These are phyloP conservation scores for Lasioglossum pauxillum DNA, from an alignment of 2,888 invertebrate genomes.

Conservation along the genomic window DNA sequence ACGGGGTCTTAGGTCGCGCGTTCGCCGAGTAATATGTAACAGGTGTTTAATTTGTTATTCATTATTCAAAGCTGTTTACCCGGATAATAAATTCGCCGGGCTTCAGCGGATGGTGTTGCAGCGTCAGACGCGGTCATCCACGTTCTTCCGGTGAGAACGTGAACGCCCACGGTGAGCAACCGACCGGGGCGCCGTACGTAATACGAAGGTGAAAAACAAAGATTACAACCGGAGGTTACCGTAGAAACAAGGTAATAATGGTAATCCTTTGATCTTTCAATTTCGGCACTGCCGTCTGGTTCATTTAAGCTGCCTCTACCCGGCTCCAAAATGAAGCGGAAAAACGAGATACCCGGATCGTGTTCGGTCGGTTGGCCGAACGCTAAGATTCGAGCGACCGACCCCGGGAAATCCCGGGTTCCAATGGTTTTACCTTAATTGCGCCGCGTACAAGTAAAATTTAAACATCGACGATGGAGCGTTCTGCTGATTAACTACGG, in stretches of 20 bases:
- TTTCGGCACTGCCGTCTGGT: slow-evolving; percentile 67
- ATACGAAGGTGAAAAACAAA: slow-evolving; percentile 49
- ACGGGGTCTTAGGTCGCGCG: background rate
- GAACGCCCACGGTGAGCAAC: background rate
- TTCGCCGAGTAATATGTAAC: background rate
- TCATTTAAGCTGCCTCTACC: slow-evolving; percentile 33
- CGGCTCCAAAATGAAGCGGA: slow-evolving; percentile 37
- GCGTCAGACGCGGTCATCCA: background rate
- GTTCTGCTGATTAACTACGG: slow-evolving; percentile 21
- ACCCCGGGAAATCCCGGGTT: background rate
- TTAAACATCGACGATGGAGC: slow-evolving; percentile 26
- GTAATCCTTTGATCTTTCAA: slow-evolving; percentile 80
- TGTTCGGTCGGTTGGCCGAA: slow-evolving; percentile 12
- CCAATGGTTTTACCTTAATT: background rate
- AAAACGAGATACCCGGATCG: slow-evolving; percentile 28
- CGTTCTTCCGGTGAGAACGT: background rate
- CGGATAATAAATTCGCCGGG: background rate
- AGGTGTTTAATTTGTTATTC: background rate
- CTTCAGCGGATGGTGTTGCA: background rate
- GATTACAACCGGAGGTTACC: slow-evolving; percentile 38
- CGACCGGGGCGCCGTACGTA: background rate
- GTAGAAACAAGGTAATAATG: slow-evolving; percentile 58
- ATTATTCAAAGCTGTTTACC: background rate
- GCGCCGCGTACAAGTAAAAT: slow-evolving; percentile 8
- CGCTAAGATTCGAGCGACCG: background rate